phyloP scores from a whole-genome alignment of 2,888 invertebrate species.

The Digitonthophagus gazella region DNA sequence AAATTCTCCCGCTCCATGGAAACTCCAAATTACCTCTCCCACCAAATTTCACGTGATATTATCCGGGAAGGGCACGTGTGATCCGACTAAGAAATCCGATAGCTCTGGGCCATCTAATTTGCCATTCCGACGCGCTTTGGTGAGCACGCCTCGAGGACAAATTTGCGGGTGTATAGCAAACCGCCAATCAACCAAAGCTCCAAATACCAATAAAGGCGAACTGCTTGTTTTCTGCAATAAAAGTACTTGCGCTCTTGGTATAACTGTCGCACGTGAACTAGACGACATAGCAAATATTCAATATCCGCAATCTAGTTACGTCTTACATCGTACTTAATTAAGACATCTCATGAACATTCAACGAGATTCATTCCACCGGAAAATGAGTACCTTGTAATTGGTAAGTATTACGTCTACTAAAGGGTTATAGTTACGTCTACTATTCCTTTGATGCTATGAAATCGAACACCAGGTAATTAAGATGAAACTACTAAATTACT shows the following conservation, averaged over 20 bases:
- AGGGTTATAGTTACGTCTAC: too few species aligned
- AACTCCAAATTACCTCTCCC: neutral
- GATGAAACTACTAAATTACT: too few species aligned
- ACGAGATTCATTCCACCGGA: neutral
- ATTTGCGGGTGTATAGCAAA: neutral
- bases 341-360: too few species aligned
- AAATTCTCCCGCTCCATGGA: neutral
- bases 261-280: neutral
- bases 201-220: neutral
- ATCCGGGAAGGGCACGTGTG: neutral
- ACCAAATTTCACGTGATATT: neutral
- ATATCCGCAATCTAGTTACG: neutral
- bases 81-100: neutral
- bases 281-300: neutral
- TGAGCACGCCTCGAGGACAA: neutral
- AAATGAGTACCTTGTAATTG: neutral
- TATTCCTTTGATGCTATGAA: too few species aligned
- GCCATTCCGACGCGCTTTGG: neutral
- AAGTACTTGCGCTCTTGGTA: neutral
- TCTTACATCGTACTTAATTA: neutral
- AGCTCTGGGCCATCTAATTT: neutral
- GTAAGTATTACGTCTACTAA: too few species aligned
- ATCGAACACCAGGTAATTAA: too few species aligned
- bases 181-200: neutral
- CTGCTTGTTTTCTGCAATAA: neutral